Conservation (phyloP, 2,888 invertebrate genomes). For the Stenotaenia linearis region DNA sequence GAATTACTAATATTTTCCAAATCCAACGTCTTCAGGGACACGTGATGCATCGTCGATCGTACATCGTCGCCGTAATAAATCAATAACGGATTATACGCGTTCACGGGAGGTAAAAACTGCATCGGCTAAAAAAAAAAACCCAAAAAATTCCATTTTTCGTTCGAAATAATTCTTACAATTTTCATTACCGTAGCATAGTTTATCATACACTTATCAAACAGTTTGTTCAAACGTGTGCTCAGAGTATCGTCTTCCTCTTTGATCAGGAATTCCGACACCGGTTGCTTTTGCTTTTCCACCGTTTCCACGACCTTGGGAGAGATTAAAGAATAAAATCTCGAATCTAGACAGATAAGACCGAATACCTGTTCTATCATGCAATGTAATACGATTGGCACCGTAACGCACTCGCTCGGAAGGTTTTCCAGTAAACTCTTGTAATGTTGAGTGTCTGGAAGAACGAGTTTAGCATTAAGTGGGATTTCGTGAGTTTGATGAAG, state of each 20-base stretch:
- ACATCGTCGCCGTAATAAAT: not conserved
- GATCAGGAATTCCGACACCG: not conserved
- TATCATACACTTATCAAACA: not conserved
- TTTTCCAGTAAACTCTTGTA: not conserved
- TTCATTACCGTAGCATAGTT: not conserved
- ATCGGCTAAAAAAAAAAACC: not conserved
- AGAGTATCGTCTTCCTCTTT: not conserved
- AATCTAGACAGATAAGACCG: no score
- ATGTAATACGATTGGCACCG: not conserved
- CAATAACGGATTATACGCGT: not conserved
- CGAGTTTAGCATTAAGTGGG: not conserved
- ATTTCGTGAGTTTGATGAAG: not conserved
- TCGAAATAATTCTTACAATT: no score
- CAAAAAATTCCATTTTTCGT: no score
- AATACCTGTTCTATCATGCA: conserved; percentile 3
- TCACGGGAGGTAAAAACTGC: not conserved
- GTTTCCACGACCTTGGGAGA: not conserved
- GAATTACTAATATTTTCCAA: not conserved
- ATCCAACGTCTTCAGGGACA: not conserved
- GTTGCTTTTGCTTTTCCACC: not conserved
- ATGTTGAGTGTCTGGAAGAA: not conserved
- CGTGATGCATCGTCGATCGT: not conserved
- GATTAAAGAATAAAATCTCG: no score
- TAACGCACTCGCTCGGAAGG: not conserved
- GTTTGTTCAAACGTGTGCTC: not conserved